Evolutionary conservation across 2,113 vertebrate species (phyloP), one percentile per base, ranked within the genome.

Genomic region (Atlantisia rogersi): DNA sequence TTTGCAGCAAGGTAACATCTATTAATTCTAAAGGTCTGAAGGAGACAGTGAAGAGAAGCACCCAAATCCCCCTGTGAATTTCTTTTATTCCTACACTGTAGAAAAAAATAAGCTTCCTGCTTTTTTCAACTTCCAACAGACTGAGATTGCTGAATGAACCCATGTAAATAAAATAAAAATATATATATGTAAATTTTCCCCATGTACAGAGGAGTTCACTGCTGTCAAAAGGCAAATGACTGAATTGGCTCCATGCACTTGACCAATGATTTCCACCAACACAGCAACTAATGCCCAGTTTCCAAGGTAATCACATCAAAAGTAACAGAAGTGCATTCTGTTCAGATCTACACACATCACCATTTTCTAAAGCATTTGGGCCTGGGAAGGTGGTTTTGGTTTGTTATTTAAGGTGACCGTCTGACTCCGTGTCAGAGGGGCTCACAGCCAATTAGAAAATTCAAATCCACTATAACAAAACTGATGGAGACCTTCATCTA

Each of bases 171-270:
- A 31, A 52, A 15, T 18, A 29, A 69, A 55, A 67, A 18, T 21
- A 52, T 46, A 46, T 46, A 46, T 46, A 46, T 46, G 9, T 9
- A 35, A 9, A 17, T 37, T 40, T 65, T 46, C 64, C 52, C 60
- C 21, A 65, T 0, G 0, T 25, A 48, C 29, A 40, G 29, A 76
- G 40, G 22, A 63, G 37, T 17, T 46, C 21, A 21, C 15, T 56
- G n/a, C 18, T 78, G 26, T 80, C 50, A 65, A 60, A 77, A 70
- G 12, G 25, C n/a, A 82, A 75, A n/a, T 7, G 25, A 63, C 1
- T 58, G 32, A 73, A 73, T 2, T 20, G 11, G 29, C 42, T 81
- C 48, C 26, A 28, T 2, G 15, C 10, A 11, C 15, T 37, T 69
- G 56, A 55, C 22, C 80, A 52, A 25, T 5, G 22, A 74, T 18